Evolutionary conservation across 2,797 vertebrate genomes (phyloP), one percentile per base, ranked within the genome.

Genomic region (Sebastes elongatus): DNA sequence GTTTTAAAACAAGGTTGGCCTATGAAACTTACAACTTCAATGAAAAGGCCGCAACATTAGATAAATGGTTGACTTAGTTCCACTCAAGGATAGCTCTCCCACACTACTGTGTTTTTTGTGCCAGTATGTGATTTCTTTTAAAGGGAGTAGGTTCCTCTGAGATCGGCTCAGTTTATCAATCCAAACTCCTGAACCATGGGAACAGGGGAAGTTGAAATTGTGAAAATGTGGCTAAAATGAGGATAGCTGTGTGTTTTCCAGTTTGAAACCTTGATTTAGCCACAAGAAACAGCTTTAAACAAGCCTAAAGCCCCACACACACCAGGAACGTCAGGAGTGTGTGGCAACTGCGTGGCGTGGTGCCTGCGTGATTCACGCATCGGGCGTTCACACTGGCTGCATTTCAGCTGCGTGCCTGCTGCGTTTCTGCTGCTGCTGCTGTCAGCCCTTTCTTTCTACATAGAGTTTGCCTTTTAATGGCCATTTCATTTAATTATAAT

Each of bases 1-100:
- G 80, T 81, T 78, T 78, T 76, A 33, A 65, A 84, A 78, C 33
- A 83, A 81, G 49, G 32, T 49, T 33, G 22, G 9, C 25, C 25
- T 55, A 49, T 68, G 32, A 80, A 60, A 65, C 35, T 68, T 32
- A 28, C 14, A 70, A 38, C 49, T 65, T 74, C 64, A 28, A 66
- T 69, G n/a, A 67, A 74, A 72, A 25, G 78, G 7, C 7, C 16
- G 49, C 42, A 59, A 23, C 46, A 61, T 52, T 76, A 2, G 53
- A 61, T 64, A 49, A 71, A 71, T 32, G 11, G 27, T 66, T 33
- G 42, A 78, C 38, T 76, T 64, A 27, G 2, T 74, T 72, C 35
- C 13, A 32, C 52, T 76, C 23, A 52, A 71, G 28, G 64, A 81
- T 25, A 83, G 23, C 62, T 20, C 20, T 53, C 22, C 27, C 23